Conservation (phyloP, 1,140 invertebrate species). For the Camponotus pennsylvanicus region DNA sequence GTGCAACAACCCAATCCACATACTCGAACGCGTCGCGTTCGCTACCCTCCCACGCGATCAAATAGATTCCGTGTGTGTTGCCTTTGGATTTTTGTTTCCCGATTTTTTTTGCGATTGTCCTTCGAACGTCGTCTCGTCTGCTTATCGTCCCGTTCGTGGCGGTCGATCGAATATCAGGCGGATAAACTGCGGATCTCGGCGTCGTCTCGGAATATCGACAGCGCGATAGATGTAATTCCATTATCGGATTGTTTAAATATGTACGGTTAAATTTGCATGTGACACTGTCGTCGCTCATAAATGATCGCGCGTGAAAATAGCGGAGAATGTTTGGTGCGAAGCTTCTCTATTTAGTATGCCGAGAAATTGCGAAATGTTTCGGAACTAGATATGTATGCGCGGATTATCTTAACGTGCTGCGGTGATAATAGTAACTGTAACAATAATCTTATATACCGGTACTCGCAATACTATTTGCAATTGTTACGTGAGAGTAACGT, state of each 20-base stretch:
- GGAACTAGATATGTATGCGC: conserved; percentile 29
- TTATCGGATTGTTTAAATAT: conserved; percentile 13
- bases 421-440: conserved; percentile 56
- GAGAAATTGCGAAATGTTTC: conserved; percentile 2
- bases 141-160: neutral
- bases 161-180: neutral
- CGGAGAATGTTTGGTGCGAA: neutral
- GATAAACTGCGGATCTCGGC: conserved; percentile 23
- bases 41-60: conserved; percentile 48
- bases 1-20: conserved; percentile 72
- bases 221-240: neutral
- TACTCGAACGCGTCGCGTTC: conserved; percentile 54
- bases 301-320: neutral
- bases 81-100: conserved; percentile 34
- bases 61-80: conserved; percentile 56
- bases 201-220: conserved; percentile 3
- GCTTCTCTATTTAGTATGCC: conserved; percentile 32
- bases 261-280: conserved; percentile 2
- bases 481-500: conserved; percentile 44
- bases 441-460: conserved; percentile 45
- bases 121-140: conserved; percentile 8
- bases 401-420: conserved; percentile 54
- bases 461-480: conserved; percentile 24
- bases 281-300: neutral
- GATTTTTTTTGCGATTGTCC: conserved; percentile 41